Evolutionary conservation across 2,888 invertebrate species (phyloP), one percentile per base, ranked within the genome.

Genomic region (Opisthograptis luteolata): DNA sequence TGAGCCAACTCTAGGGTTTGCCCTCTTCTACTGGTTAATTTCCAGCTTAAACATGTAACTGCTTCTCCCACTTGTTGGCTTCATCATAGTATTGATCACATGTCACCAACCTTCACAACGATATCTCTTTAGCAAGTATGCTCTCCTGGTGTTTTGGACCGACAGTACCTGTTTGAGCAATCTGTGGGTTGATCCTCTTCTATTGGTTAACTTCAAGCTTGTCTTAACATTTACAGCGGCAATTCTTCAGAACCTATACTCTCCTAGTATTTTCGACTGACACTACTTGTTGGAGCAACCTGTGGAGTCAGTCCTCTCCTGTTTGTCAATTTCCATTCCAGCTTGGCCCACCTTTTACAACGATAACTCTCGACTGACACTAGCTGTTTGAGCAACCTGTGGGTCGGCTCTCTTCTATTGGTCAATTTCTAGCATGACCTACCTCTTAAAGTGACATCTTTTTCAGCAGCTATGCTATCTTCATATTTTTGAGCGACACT

Each of bases 231-330:
- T 14, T 17, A 17, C 27, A 5, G 5, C 6, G n/a, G 2, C 12
- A 12, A 5, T n/a, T 19, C 13, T 17, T 24, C 4, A 13, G 20
- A n/a, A 19, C 5, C 3, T 30, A 36, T 45, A 25, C 0, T 31
- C 19, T 25, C 45, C 45, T 45, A 12, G 37, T 45, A 45, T 9
- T 14, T 24, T 9, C 17, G 7, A 19, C 19, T 25, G 9, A 9
- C 30, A 12, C 30, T 24, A 36, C 44, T 24, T 44, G 44, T 44
- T 37, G n/a, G 35, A 28, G 19, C 14, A 35, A 36, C 36, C 15
- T 28, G 36, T 36, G n/a, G 14, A 30, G 15, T 8, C 30, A 7
- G 7, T 9, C n/a, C n/a, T n/a, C n/a, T n/a, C n/a, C n/a, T n/a
- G n/a, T n/a, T n/a, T n/a, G n/a, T n/a, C n/a, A n/a, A n/a, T n/a